A percentile compares a stretch with the other conserved stretches of the same genome.
Evolutionary conservation across 2,113 vertebrate species (phyloP).

Genomic region (Tyto alba): DNA sequence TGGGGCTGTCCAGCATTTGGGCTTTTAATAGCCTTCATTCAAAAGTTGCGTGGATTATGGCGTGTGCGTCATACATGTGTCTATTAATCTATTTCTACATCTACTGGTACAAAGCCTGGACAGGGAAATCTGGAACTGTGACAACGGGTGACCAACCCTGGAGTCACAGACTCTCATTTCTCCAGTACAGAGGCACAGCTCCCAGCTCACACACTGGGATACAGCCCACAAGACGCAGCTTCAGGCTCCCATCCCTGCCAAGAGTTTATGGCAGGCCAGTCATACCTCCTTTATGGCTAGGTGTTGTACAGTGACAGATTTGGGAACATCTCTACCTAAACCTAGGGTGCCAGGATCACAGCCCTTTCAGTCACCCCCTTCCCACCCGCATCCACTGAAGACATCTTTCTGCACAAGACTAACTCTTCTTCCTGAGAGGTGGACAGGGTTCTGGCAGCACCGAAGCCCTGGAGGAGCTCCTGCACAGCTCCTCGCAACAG

Average conservation of each 20-base stretch:
- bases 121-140: not conserved
- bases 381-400: not conserved
- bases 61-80: accelerated
- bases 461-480: not conserved
- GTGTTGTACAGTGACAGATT: not conserved
- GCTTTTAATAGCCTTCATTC: not conserved
- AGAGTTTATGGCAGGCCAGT: not conserved
- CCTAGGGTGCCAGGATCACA: not conserved
- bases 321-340: not conserved
- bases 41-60: accelerated
- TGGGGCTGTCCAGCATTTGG: not conserved
- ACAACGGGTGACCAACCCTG: accelerated
- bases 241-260: not conserved
- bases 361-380: not conserved
- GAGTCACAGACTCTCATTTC: not conserved
- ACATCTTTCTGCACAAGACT: not conserved
- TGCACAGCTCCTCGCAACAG: not conserved
- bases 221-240: not conserved
- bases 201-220: not conserved
- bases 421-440: not conserved
- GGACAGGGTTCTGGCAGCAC: not conserved
- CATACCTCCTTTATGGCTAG: not conserved
- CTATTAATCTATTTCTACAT: not conserved
- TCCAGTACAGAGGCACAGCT: not conserved
- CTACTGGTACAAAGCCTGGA: not conserved